phyloP scores from a whole-genome alignment of 2,113 vertebrate genomes.

The Picathartes gymnocephalus region DNA sequence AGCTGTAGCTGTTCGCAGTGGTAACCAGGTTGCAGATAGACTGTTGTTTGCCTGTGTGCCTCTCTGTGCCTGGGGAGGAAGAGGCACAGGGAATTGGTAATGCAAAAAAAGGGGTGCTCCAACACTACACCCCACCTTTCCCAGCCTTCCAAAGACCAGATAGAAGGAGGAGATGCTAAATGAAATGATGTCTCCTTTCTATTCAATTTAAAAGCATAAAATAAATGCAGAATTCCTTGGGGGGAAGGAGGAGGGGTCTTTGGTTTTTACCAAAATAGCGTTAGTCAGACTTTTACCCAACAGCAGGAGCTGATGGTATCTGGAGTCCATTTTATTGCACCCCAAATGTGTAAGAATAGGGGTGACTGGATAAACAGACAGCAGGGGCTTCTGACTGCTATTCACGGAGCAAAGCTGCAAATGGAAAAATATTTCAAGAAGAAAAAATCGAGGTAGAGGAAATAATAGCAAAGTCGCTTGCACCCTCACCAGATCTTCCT shows the following conservation, averaged over 20 bases:
- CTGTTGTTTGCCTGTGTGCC: constrained; percentile 13
- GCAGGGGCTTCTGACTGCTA: not conserved
- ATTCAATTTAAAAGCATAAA: not conserved
- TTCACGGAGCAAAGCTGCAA: not conserved
- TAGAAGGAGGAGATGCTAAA: not conserved
- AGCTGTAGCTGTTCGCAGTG: constrained; percentile 56
- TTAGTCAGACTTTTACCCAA: not conserved
- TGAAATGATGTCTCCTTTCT: not conserved
- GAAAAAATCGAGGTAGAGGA: not conserved
- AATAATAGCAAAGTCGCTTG: not conserved
- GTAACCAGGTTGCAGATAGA: constrained; percentile 46
- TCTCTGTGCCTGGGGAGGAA: not conserved
- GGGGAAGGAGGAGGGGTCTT: not conserved
- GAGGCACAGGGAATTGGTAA: not conserved
- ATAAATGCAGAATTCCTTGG: not conserved
- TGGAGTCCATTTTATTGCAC: not conserved
- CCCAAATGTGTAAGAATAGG: not conserved
- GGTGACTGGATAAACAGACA: not conserved
- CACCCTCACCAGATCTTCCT: constrained; percentile 1
- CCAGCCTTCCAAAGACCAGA: not conserved
- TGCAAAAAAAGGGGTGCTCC: not conserved
- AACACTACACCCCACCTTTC: not conserved
- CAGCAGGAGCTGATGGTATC: not conserved
- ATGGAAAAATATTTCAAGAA: not conserved
- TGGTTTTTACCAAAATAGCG: not conserved